Conservation (phyloP, 2,888 invertebrate species). For the Amblyjoppa proteus region DNA sequence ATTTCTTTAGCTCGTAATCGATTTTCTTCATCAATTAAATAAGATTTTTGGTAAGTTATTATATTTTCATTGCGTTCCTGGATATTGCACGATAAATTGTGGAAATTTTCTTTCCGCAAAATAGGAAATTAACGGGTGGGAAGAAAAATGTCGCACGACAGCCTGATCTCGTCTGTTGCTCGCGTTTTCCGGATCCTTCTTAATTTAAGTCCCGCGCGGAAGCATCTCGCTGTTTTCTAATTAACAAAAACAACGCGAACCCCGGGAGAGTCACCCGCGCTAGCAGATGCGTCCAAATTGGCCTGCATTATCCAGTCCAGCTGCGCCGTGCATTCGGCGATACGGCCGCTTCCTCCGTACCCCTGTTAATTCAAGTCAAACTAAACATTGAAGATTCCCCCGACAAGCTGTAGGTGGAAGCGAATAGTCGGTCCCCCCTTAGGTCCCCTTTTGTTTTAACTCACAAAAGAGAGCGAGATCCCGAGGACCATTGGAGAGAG, state of each 20-base stretch:
- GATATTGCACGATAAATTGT: too few species aligned
- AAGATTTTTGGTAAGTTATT: neutral
- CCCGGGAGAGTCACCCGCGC: neutral
- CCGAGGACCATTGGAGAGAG: neutral
- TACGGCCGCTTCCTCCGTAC: neutral
- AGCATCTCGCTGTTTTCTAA: constrained; percentile 19
- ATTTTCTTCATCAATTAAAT: too few species aligned
- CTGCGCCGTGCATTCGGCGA: constrained; percentile 17
- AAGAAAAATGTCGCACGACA: neutral
- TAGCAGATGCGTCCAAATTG: constrained; percentile 21
- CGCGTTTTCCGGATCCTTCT: neutral
- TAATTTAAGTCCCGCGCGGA: neutral
- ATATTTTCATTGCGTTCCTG: too few species aligned
- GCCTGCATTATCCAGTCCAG: constrained; percentile 30
- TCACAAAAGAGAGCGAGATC: constrained; percentile 20
- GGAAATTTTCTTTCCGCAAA: too few species aligned
- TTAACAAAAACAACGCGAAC: constrained; percentile 17
- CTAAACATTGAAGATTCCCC: constrained; percentile 51
- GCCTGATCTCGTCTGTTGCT: neutral
- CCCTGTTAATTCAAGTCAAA: constrained; percentile 45
- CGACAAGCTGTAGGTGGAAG: constrained; percentile 21
- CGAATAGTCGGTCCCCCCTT: neutral
- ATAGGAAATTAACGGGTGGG: neutral
- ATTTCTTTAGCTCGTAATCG: too few species aligned
- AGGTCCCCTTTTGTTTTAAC: constrained; percentile 31